Evolutionary conservation across 2,797 vertebrate genomes (phyloP), one percentile per base, ranked within the genome.

Genomic region (Cheirogaleus major): DNA sequence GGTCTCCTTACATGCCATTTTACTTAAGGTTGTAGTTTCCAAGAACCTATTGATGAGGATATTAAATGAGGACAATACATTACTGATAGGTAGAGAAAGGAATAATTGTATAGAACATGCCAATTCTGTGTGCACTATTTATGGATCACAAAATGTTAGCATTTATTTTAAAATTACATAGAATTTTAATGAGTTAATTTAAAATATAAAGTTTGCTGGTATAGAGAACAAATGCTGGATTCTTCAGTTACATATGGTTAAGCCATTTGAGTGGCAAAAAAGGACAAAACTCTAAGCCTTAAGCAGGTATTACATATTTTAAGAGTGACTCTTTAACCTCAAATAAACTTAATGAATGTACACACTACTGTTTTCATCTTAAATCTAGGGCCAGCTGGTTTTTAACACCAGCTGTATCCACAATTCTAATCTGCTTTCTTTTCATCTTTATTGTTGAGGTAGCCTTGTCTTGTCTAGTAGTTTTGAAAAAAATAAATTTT

Each of bases 391-490:
- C 73, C 32, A 55, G 27, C 20, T 93, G 32, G 13, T 73, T 94
- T 87, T 92, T 52, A 70, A 43, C 8, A 55, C 10, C 63, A 59
- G 38, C 4, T 84, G 20, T 59, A 72, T 35, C n/a, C 79, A 57
- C n/a, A 85, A 81, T 48, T 84, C 41, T 65, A 50, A 78, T 52
- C 23, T 81, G 72, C n/a, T 83, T 80, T 96, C 27, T 89, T 81
- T 73, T 89, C 7, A 27, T 5, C 4, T 72, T 76, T 76, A 23
- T 43, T 91, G 85, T 67, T 38, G 55, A 95, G n/a, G 7, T 78
- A 83, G 12, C 9, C 0, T 50, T 81, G 17, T 80, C 0, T 50
- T 81, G 10, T 80, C 14, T 30, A 23, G 52, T n/a, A 57, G 10
- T 48, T 76, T 18, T 30, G 41, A 13, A 23, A 20, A 70, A 84